Evolutionary conservation across 2,797 vertebrate genomes (phyloP).

Genomic region (Lutjanus campechanus): DNA sequence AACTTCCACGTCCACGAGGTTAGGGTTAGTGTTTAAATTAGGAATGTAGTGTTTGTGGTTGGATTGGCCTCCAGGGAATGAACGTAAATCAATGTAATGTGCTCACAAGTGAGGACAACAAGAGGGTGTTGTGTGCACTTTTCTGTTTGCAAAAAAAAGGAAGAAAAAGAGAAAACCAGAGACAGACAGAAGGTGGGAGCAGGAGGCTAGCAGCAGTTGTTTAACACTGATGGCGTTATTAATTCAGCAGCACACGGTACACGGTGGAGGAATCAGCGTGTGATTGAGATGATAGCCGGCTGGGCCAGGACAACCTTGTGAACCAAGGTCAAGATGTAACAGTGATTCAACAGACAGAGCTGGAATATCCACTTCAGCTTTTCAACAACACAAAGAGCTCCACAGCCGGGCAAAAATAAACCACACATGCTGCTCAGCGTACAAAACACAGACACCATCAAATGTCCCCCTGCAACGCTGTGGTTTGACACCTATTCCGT

Average conservation of each 20-base stretch:
- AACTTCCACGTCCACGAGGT: neutral
- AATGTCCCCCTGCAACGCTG: neutral
- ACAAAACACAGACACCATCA: constrained; percentile 2
- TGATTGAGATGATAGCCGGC: constrained; percentile 59
- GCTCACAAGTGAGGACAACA: constrained; percentile 4
- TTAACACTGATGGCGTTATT: constrained; percentile 75
- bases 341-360: constrained; percentile 34
- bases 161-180: neutral
- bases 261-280: constrained; percentile 52
- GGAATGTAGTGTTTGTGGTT: neutral
- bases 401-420: constrained; percentile 23
- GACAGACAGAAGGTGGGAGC: constrained; percentile 45
- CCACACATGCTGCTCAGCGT: neutral
- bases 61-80: neutral
- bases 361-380: constrained; percentile 37
- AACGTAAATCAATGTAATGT: constrained; percentile 7
- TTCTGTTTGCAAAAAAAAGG: constrained; percentile 14
- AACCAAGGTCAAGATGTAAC: constrained; percentile 70
- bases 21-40: neutral
- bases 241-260: constrained; percentile 65
- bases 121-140: neutral
- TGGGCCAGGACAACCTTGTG: constrained; percentile 49
- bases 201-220: constrained; percentile 48
- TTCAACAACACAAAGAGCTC: constrained; percentile 12
- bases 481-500: neutral